These are phyloP conservation scores for Busseola fusca DNA, from an alignment of 2,888 invertebrate genomes.

Conservation along the genomic window DNA sequence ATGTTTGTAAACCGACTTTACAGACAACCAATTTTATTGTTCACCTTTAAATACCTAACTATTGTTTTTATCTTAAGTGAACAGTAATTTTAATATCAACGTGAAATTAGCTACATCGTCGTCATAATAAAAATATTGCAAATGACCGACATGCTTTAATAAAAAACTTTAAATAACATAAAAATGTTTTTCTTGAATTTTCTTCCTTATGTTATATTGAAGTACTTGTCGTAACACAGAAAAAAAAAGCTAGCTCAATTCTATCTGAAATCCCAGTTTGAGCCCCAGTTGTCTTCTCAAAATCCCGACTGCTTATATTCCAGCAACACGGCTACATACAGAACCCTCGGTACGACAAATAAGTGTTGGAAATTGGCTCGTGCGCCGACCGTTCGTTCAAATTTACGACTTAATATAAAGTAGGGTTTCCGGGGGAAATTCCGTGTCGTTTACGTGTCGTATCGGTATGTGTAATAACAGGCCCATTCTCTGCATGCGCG, in stretches of 20 bases:
- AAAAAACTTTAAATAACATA: background rate
- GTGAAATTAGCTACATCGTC: background rate
- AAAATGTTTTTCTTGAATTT: background rate
- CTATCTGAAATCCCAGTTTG: background rate
- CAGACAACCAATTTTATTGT: too few species aligned
- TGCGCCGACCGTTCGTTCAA: conserved; percentile 73
- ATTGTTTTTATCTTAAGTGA: background rate
- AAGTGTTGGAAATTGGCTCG: conserved; percentile 77
- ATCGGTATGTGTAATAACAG: conserved; percentile 65
- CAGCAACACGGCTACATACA: conserved; percentile 45
- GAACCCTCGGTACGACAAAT: conserved; percentile 67
- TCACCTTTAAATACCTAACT: background rate
- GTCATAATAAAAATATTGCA: background rate
- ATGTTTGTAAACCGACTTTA: too few species aligned
- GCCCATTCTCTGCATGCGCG: conserved; percentile 8
- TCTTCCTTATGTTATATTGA: background rate
- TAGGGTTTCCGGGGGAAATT: conserved; percentile 74
- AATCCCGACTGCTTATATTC: conserved; percentile 28
- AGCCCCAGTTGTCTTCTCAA: conserved; percentile 4
- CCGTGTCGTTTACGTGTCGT: conserved; percentile 66
- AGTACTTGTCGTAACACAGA: background rate
- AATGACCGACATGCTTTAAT: background rate
- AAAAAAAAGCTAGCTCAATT: background rate
- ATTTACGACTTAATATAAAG: conserved; percentile 83
- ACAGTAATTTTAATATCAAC: background rate